These are phyloP conservation scores for Microcebus murinus DNA, from an alignment of 2,113 vertebrate genomes.

Conservation along the genomic window DNA sequence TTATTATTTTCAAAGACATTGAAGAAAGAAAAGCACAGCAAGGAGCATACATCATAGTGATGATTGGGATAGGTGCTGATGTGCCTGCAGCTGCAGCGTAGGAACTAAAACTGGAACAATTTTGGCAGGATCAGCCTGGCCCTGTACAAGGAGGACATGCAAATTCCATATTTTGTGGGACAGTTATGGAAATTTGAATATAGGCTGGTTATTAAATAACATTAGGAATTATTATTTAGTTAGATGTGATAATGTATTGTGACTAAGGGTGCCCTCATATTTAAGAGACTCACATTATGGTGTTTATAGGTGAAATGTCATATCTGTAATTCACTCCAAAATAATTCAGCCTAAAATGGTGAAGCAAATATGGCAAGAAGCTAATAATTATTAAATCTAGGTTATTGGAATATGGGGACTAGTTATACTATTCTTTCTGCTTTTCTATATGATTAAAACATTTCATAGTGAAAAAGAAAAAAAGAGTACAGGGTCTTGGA, in stretches of 20 bases:
- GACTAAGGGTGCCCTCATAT: neutral
- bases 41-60: neutral
- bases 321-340: neutral
- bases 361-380: neutral
- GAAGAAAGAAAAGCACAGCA: neutral
- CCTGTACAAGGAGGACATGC: neutral
- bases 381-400: conserved; percentile 33
- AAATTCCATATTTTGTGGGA: neutral
- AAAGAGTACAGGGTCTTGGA: neutral
- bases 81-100: neutral
- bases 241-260: neutral
- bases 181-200: neutral
- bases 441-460: conserved; percentile 35
- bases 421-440: neutral
- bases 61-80: neutral
- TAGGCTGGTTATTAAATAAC: neutral
- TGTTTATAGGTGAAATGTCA: conserved; percentile 12
- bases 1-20: conserved; percentile 24
- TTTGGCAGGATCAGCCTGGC: neutral
- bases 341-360: conserved; percentile 28
- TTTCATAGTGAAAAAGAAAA: conserved; percentile 11
- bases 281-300: neutral
- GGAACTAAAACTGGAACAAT: neutral
- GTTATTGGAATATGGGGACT: neutral
- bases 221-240: neutral